These are phyloP conservation scores for Syngnathus scovelli DNA, from an alignment of 2,113 vertebrate species.

Conservation along the genomic window DNA sequence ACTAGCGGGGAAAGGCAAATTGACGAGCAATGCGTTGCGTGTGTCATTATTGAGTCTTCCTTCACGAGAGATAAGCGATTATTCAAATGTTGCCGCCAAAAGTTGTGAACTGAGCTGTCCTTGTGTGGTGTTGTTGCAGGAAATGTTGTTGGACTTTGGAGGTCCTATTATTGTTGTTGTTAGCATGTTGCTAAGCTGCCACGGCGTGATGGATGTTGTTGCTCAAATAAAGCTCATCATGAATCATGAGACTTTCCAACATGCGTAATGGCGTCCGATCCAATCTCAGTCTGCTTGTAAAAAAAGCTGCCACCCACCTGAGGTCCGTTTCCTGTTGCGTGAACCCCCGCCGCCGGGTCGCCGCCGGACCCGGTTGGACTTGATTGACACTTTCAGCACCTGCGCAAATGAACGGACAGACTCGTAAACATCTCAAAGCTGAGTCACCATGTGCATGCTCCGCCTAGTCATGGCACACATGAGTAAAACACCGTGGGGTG, in stretches of 20 bases:
- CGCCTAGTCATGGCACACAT: conserved; percentile 12
- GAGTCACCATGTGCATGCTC: not conserved
- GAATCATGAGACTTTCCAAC: conserved; percentile 20
- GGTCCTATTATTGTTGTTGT: conserved; percentile 15
- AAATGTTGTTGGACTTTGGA: not conserved
- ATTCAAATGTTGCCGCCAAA: not conserved
- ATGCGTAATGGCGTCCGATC: conserved; percentile 32
- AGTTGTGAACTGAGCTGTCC: not conserved
- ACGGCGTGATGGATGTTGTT: not conserved
- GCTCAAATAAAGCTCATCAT: conserved; percentile 19
- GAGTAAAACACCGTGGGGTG: conserved; percentile 2
- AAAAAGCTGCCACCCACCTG: conserved; percentile 29
- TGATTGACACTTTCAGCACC: conserved; percentile 39
- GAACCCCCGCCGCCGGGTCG: conserved; percentile 16
- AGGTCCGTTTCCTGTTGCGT: conserved; percentile 46
- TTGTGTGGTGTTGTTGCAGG: not conserved
- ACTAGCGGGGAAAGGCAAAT: too few species aligned
- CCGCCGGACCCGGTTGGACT: conserved; percentile 25
- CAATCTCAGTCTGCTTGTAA: conserved; percentile 25
- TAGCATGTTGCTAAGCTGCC: conserved; percentile 6
- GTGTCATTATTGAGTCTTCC: too few species aligned
- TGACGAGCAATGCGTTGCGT: too few species aligned
- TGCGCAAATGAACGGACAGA: conserved; percentile 22
- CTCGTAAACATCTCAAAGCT: conserved; percentile 10
- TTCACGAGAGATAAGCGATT: too few species aligned